Conservation (phyloP, 2,797 vertebrate genomes). For the Hephaestus fuliginosus region DNA sequence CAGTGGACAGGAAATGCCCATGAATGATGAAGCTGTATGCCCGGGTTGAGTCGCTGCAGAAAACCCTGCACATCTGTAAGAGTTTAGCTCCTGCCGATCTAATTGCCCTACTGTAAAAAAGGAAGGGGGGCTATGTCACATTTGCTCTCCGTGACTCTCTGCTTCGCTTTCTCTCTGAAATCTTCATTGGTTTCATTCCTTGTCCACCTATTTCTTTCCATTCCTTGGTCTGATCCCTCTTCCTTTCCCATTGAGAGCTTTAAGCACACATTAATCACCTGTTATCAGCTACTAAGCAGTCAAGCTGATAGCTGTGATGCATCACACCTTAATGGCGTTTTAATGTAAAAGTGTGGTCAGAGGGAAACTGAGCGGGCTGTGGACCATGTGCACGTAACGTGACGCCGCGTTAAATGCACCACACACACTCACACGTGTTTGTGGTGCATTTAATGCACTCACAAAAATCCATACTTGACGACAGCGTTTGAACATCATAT, state of each 20-base stretch:
- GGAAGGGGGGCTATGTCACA: conserved; percentile 18
- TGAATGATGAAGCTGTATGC: conserved; percentile 79
- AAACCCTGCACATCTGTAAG: conserved; percentile 84
- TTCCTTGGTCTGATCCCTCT: conserved; percentile 20
- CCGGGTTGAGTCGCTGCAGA: conserved; percentile 59
- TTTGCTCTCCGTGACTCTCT: conserved; percentile 13
- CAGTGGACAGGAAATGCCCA: conserved; percentile 85
- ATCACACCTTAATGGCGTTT: conserved; percentile 48
- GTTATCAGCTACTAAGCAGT: conserved; percentile 65
- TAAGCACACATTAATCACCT: conserved; percentile 61
- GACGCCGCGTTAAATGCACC: background rate
- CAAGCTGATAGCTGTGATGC: conserved; percentile 38
- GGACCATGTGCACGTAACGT: background rate
- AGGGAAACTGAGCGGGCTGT: conserved; percentile 13
- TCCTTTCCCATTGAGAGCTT: background rate
- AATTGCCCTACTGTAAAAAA: conserved; percentile 64
- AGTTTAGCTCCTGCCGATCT: conserved; percentile 82
- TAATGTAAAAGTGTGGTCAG: conserved; percentile 45
- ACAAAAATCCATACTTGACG: background rate
- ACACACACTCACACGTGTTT: background rate
- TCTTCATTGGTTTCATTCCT: conserved; percentile 46
- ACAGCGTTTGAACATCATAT: conserved; percentile 1
- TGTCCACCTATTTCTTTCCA: conserved; percentile 26
- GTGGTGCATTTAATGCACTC: background rate
- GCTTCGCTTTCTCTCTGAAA: conserved; percentile 18